Evolutionary conservation across 1,140 invertebrate genomes (phyloP).

Genomic region (Drosophila biarmipes): DNA sequence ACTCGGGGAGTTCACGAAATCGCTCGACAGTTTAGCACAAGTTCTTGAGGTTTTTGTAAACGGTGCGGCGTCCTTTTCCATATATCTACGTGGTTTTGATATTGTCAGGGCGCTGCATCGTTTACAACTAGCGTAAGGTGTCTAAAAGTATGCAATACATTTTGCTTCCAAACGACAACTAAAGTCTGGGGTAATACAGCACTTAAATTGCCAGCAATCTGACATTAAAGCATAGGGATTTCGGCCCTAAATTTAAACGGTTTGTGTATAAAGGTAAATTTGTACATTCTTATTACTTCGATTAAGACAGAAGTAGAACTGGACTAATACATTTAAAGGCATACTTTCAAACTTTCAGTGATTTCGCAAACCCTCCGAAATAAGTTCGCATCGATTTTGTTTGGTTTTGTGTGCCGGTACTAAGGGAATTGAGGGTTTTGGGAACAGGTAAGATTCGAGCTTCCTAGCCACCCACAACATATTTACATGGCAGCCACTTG

Average conservation of each 20-base stretch:
- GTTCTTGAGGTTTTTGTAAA: background rate
- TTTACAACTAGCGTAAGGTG: background rate
- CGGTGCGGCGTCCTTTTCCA: background rate
- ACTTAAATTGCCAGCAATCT: background rate
- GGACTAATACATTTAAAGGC: conserved; percentile 5
- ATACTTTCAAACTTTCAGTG: background rate
- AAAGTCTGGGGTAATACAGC: background rate
- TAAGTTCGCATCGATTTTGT: conserved; percentile 42
- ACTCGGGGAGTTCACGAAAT: conserved; percentile 2
- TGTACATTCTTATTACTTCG: background rate
- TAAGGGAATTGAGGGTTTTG: conserved; percentile 12
- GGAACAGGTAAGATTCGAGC: conserved; percentile 36
- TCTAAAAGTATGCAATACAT: conserved; percentile 1
- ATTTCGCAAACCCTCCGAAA: conserved; percentile 1
- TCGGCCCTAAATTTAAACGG: background rate
- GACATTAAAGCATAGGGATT: background rate
- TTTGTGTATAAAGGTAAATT: background rate
- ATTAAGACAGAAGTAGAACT: background rate
- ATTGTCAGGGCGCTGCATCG: background rate
- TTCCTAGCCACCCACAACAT: conserved; percentile 46
- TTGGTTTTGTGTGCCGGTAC: conserved; percentile 17
- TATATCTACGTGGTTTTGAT: background rate
- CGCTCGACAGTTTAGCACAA: background rate
- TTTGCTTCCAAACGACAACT: background rate
- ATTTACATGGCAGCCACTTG: conserved; percentile 62